Percentiles rank a stretch among this genome's conserved stretches.
phyloP scores from a whole-genome alignment of 2,797 vertebrate species.

The Microhierax caerulescens region DNA sequence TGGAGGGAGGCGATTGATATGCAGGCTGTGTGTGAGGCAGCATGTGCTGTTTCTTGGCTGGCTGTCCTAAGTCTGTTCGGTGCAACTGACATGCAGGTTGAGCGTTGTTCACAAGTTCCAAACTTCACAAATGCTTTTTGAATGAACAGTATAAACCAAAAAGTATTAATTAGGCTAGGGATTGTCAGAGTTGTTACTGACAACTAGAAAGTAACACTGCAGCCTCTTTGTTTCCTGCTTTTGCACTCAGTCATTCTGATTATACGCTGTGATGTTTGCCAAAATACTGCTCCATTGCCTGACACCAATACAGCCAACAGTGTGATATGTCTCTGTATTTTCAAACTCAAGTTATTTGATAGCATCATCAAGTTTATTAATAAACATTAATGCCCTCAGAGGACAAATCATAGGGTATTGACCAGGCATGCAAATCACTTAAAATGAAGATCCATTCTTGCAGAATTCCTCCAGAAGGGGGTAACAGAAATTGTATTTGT shows the following conservation, averaged over 20 bases:
- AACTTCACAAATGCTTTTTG: background rate
- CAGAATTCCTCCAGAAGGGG: background rate
- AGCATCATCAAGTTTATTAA: background rate
- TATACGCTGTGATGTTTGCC: background rate
- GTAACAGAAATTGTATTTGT: background rate
- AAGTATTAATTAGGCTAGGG: background rate
- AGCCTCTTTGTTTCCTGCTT: background rate
- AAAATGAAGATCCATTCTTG: background rate
- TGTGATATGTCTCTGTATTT: background rate
- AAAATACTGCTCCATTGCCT: background rate
- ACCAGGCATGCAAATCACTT: background rate
- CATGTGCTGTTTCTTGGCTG: background rate
- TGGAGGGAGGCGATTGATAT: background rate
- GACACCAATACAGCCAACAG: background rate
- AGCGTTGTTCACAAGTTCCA: background rate
- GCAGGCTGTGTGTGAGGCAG: background rate
- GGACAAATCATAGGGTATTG: background rate
- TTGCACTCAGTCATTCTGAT: background rate
- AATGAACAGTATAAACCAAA: background rate
- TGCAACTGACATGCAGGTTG: background rate
- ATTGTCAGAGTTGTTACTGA: background rate
- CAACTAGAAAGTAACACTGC: background rate
- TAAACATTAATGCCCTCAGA: constrained; percentile 1
- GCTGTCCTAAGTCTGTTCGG: background rate
- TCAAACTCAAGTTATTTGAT: background rate